phyloP scores from a whole-genome alignment of 2,797 vertebrate species.

The Nannoperca obscura region DNA sequence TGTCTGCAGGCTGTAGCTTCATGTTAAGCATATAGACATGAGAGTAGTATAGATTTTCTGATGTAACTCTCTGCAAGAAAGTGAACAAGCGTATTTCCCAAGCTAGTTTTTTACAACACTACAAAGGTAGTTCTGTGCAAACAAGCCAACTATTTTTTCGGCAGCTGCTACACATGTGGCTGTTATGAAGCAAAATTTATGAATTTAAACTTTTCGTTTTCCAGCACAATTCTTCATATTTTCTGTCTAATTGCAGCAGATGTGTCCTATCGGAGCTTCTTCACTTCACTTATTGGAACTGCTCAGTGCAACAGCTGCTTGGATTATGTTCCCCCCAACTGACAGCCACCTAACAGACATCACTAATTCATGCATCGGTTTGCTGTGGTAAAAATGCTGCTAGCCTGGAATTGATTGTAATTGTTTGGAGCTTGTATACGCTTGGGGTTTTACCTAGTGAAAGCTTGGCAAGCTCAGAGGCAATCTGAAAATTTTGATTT shows the following conservation, averaged over 20 bases:
- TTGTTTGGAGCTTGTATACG: conserved; percentile 59
- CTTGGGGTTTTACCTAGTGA: conserved; percentile 44
- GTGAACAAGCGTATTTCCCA: not conserved
- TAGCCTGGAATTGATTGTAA: conserved; percentile 57
- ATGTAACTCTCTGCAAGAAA: not conserved
- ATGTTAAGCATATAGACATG: not conserved
- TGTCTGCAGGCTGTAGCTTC: not conserved
- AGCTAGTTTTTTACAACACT: not conserved
- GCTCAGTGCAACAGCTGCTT: conserved; percentile 67
- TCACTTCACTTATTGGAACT: conserved; percentile 41
- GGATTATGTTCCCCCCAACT: conserved; percentile 51
- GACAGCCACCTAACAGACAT: conserved; percentile 59
- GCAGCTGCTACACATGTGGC: not conserved
- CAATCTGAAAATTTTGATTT: conserved; percentile 48
- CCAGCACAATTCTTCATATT: conserved; percentile 28
- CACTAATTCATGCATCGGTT: conserved; percentile 50
- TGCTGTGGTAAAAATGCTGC: conserved; percentile 28
- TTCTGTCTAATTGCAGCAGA: conserved; percentile 55
- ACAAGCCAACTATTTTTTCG: not conserved
- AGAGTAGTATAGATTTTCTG: not conserved
- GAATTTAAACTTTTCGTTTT: conserved; percentile 26
- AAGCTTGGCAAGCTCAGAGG: conserved; percentile 38
- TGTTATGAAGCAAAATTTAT: not conserved
- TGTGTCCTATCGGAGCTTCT: conserved; percentile 46
- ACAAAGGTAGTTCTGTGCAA: not conserved